These are phyloP conservation scores for Hydrophis major DNA, from an alignment of 2,797 vertebrate species.

Conservation along the genomic window DNA sequence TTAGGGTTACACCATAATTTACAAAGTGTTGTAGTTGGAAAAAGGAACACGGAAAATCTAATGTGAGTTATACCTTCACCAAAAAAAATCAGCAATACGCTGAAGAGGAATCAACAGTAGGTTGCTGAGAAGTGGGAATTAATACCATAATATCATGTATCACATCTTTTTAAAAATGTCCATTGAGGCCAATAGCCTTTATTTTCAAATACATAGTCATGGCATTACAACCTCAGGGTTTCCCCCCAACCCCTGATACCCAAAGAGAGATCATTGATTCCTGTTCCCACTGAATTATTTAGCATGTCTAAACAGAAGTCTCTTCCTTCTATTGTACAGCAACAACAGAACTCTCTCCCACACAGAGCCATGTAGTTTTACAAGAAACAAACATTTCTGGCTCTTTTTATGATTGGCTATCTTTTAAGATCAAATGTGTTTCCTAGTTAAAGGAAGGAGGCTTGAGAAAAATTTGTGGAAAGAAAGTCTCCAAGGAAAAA, in stretches of 20 bases:
- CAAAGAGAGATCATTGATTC: background rate
- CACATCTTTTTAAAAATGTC: background rate
- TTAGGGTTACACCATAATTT: conserved; percentile 1
- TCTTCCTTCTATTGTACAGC: background rate
- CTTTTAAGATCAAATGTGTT: background rate
- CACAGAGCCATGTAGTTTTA: background rate
- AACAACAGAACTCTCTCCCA: background rate
- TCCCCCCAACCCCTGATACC: background rate
- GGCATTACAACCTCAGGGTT: background rate
- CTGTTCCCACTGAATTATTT: background rate
- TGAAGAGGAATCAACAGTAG: background rate
- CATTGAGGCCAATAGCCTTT: background rate
- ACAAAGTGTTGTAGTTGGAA: conserved; percentile 1
- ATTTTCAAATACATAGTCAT: background rate
- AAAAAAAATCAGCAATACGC: background rate
- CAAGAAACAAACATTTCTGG: background rate
- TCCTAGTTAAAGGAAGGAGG: background rate
- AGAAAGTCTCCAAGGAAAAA: background rate
- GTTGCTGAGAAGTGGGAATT: background rate
- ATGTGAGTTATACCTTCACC: background rate
- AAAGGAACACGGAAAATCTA: conserved; percentile 9
- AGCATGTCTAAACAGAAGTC: background rate
- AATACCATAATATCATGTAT: background rate
- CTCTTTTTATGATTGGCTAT: background rate
- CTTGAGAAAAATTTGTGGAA: background rate